phyloP scores from a whole-genome alignment of 2,888 invertebrate species.

The Ellobium chinense region DNA sequence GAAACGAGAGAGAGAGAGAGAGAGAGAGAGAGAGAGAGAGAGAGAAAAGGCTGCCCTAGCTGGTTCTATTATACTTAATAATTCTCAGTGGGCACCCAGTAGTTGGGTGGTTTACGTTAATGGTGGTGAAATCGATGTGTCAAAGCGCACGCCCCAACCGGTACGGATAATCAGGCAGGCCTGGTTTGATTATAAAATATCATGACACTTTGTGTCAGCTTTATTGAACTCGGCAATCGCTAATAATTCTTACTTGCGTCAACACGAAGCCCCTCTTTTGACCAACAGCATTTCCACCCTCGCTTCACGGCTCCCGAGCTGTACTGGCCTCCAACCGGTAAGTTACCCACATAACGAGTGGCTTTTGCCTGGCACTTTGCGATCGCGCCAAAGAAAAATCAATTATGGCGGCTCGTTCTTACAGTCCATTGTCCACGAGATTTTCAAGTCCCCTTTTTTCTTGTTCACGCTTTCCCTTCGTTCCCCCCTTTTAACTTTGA shows the following conservation, averaged over 20 bases:
- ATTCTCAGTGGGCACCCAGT: too few species aligned
- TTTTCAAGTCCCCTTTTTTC: background rate
- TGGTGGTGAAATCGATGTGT: background rate
- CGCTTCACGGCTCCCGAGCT: background rate
- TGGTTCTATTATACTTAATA: too few species aligned
- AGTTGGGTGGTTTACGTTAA: too few species aligned
- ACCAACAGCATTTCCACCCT: background rate
- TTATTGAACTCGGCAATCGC: conserved; percentile 14
- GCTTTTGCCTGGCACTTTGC: background rate
- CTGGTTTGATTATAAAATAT: conserved; percentile 13
- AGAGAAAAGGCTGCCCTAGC: background rate
- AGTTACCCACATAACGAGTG: background rate
- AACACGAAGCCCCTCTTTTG: background rate
- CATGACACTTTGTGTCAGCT: background rate
- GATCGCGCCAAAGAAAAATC: background rate
- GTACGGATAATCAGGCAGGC: background rate
- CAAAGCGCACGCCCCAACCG: background rate
- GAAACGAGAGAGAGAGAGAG: background rate
- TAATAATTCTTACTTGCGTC: background rate
- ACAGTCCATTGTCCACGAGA: background rate
- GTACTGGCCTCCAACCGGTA: background rate
- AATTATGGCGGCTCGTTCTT: background rate
- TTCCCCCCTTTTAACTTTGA: background rate
- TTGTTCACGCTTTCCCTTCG: background rate
- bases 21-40: conserved; percentile 13